Evolutionary conservation across 2,113 vertebrate species (phyloP).

Genomic region (Anolis sagrei): DNA sequence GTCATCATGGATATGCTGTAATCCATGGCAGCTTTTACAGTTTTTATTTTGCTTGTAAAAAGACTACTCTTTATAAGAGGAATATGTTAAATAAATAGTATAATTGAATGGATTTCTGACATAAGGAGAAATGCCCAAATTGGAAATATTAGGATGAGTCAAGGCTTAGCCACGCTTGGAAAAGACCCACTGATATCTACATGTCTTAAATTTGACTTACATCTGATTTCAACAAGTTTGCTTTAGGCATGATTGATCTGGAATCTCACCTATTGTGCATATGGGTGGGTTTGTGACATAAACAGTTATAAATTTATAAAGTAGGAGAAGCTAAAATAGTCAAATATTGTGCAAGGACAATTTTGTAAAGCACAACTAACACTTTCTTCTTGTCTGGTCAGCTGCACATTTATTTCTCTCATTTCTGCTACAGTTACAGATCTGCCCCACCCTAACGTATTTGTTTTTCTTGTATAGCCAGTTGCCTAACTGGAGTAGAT

Average conservation of each 20-base stretch:
- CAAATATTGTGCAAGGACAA: background rate
- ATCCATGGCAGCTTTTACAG: background rate
- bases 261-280: background rate
- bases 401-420: background rate
- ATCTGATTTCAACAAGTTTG: background rate
- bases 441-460: background rate
- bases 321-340: background rate
- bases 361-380: background rate
- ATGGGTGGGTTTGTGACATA: too few species aligned
- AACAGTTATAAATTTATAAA: background rate
- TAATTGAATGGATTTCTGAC: background rate
- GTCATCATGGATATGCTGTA: background rate
- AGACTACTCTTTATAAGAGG: background rate
- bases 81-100: background rate
- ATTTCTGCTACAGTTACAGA: background rate
- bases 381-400: background rate
- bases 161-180: background rate
- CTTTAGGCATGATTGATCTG: background rate
- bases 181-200: too few species aligned
- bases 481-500: background rate
- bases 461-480: slow-evolving; percentile 1
- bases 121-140: background rate
- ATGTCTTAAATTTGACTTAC: background rate
- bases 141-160: background rate
- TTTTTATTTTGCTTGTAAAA: background rate